Evolutionary conservation across 2,113 vertebrate genomes (phyloP).

Genomic region (Carassius gibelio): DNA sequence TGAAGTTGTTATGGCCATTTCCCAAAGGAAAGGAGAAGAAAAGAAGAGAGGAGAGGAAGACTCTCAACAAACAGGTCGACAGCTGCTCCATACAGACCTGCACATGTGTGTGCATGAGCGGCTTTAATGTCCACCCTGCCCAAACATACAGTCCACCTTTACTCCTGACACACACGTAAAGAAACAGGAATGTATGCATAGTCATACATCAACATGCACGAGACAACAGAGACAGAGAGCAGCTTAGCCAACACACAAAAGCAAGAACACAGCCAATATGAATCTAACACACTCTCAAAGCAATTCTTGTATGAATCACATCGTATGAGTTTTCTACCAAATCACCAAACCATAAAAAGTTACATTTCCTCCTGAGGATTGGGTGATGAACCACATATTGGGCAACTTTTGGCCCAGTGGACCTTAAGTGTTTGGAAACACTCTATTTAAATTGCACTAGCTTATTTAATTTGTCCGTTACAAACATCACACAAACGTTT

Average conservation of each 20-base stretch:
- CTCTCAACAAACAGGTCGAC: slow-evolving; percentile 66
- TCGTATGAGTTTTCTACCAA: too few species aligned
- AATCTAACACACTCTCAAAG: not conserved
- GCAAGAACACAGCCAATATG: not conserved
- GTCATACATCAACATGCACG: slow-evolving; percentile 7
- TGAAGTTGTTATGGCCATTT: slow-evolving; percentile 67
- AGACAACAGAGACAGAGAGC: slow-evolving; percentile 19
- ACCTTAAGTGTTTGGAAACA: too few species aligned
- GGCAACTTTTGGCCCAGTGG: too few species aligned
- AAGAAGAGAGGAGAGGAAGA: slow-evolving; percentile 37
- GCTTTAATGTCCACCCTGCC: slow-evolving; percentile 56
- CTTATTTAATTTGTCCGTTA: too few species aligned
- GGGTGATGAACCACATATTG: not conserved
- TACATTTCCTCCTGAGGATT: not conserved
- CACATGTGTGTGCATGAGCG: slow-evolving; percentile 51
- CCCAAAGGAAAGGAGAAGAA: slow-evolving; percentile 65
- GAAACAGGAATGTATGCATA: not conserved
- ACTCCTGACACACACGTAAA: slow-evolving; percentile 7
- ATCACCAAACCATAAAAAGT: not conserved
- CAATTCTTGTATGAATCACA: too few species aligned
- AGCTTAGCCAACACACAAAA: not conserved
- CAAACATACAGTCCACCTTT: slow-evolving; percentile 27
- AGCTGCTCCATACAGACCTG: slow-evolving; percentile 58
- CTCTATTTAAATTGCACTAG: too few species aligned
- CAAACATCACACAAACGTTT: not conserved